A percentile compares a stretch with the other conserved stretches of the same genome.
phyloP scores from a whole-genome alignment of 2,888 invertebrate species.

The Leucoma salicis region DNA sequence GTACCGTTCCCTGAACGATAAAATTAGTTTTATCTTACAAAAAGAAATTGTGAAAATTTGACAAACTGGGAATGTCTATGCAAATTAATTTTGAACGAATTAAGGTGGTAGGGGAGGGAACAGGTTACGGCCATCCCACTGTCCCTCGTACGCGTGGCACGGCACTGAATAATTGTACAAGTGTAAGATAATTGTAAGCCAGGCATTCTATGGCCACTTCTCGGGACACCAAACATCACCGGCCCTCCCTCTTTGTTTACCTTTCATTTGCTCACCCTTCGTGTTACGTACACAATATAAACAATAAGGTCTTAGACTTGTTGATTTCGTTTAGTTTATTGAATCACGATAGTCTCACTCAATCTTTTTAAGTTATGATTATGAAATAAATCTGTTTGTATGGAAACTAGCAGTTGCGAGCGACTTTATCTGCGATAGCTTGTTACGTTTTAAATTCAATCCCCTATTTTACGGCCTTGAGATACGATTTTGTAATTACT shows the following conservation, averaged over 20 bases:
- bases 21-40: no score
- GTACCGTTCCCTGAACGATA: no score
- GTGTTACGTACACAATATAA: slow-evolving; percentile 20
- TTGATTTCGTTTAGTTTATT: slow-evolving; percentile 24
- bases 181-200: slow-evolving; percentile 29
- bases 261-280: slow-evolving; percentile 45
- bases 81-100: slow-evolving; percentile 41
- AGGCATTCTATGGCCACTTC: slow-evolving; percentile 18
- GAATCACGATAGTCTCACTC: no score
- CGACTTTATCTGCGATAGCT: no score
- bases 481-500: no score
- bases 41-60: no score
- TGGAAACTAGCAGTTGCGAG: no score
- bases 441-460: no score
- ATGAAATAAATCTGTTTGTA: no score
- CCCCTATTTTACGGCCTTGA: no score
- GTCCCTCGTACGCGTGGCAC: slow-evolving; percentile 46
- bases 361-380: no score
- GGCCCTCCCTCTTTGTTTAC: slow-evolving; percentile 43
- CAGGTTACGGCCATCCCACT: slow-evolving; percentile 42
- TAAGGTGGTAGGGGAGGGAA: slow-evolving; percentile 39
- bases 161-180: slow-evolving; percentile 34
- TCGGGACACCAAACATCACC: slow-evolving; percentile 16
- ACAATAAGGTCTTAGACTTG: slow-evolving; percentile 34
- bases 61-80: slow-evolving; percentile 26